Evolutionary conservation across 1,140 invertebrate genomes (phyloP).

Genomic region (Calycopis cecrops): DNA sequence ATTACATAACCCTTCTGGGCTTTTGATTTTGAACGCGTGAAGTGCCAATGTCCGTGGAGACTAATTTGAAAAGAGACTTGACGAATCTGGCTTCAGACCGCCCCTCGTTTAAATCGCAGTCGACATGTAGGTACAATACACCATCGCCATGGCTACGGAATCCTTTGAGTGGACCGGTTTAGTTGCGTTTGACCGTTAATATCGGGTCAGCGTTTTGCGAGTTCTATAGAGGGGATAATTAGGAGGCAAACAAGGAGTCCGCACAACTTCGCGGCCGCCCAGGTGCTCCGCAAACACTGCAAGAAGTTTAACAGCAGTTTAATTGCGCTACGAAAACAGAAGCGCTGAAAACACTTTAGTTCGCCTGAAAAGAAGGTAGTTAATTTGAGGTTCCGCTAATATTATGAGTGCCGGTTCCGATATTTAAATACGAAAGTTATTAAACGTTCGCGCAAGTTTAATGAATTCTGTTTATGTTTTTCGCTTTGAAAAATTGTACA

Average conservation of each 20-base stretch:
- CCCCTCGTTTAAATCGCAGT: constrained; percentile 60
- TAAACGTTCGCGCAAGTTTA: neutral
- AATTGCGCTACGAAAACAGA: constrained; percentile 72
- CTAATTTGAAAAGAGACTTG: constrained; percentile 71
- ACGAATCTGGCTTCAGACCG: constrained; percentile 68
- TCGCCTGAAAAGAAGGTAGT: constrained; percentile 63
- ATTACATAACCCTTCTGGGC: constrained; percentile 71
- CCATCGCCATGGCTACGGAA: constrained; percentile 62
- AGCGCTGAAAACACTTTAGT: constrained; percentile 67
- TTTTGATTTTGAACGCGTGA: constrained; percentile 74
- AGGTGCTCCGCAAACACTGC: constrained; percentile 69
- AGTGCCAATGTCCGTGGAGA: constrained; percentile 58
- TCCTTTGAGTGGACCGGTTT: constrained; percentile 49
- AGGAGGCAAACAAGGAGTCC: constrained; percentile 72
- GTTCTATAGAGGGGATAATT: constrained; percentile 65
- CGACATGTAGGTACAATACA: constrained; percentile 61
- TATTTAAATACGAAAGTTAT: constrained; percentile 7
- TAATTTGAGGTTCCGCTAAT: constrained; percentile 42
- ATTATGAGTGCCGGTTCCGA: constrained; percentile 2
- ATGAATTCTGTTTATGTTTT: neutral
- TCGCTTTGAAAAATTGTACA: neutral
- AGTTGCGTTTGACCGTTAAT: constrained; percentile 61
- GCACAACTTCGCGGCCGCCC: constrained; percentile 60
- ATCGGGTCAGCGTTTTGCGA: constrained; percentile 61
- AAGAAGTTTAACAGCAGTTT: constrained; percentile 74